phyloP scores from a whole-genome alignment of 1,140 invertebrate genomes.

The Odontomachus brunneus region DNA sequence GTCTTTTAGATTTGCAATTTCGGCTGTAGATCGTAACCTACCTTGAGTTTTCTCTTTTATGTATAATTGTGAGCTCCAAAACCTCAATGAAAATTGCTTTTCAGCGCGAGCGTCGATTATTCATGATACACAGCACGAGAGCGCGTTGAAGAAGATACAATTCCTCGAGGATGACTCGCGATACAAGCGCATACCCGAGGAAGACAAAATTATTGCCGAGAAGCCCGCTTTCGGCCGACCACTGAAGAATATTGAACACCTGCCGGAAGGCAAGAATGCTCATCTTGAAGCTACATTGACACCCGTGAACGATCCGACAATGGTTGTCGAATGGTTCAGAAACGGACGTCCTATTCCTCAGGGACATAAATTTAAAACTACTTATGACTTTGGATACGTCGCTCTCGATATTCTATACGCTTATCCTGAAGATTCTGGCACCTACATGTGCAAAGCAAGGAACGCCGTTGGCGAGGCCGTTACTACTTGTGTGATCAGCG shows the following conservation, averaged over 20 bases:
- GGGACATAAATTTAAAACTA: slow-evolving; percentile 96
- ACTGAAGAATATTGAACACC: slow-evolving; percentile 93
- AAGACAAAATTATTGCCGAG: slow-evolving; percentile 91
- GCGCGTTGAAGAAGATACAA: slow-evolving; percentile 95
- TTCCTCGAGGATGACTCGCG: slow-evolving; percentile 95
- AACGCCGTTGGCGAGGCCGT: slow-evolving; percentile 97
- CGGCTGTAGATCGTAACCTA: not conserved
- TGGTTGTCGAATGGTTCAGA: slow-evolving; percentile 98
- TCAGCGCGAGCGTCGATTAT: slow-evolving; percentile 94
- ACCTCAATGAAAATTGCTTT: slow-evolving; percentile 65
- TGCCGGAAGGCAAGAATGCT: slow-evolving; percentile 94
- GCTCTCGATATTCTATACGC: slow-evolving; percentile 98
- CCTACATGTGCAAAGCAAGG: slow-evolving; percentile 97
- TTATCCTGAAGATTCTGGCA: slow-evolving; percentile 97
- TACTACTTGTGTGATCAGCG: slow-evolving; percentile 94
- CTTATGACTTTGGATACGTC: slow-evolving; percentile 98
- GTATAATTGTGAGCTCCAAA: not conserved
- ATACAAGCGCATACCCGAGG: slow-evolving; percentile 89
- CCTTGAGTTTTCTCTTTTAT: not conserved
- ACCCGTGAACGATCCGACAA: slow-evolving; percentile 97
- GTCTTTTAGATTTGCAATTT: not conserved
- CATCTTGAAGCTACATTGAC: slow-evolving; percentile 98
- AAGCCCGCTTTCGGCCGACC: slow-evolving; percentile 95
- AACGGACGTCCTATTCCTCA: slow-evolving; percentile 96
- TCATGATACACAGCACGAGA: slow-evolving; percentile 97